Conservation (phyloP, 2,888 invertebrate species). For the Copidosoma aretas region DNA sequence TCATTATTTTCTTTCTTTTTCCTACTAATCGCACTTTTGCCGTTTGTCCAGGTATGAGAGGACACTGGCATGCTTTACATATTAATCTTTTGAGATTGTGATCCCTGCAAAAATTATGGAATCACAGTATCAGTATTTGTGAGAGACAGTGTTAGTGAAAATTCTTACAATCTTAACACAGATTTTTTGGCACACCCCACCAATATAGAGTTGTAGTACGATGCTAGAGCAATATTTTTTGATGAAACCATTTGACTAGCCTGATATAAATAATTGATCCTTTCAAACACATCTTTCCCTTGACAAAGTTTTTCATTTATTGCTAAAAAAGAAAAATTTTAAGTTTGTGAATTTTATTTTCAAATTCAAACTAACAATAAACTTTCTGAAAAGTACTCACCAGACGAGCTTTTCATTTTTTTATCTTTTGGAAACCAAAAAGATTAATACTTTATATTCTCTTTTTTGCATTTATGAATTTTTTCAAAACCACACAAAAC, state of each 20-base stretch:
- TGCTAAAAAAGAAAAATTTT: slow-evolving; percentile 20
- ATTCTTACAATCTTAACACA: slow-evolving; percentile 67
- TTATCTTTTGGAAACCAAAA: background rate
- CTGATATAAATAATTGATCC: slow-evolving; percentile 74
- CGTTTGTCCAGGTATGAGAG: slow-evolving; percentile 65
- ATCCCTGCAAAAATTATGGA: slow-evolving; percentile 62
- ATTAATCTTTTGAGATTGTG: slow-evolving; percentile 69
- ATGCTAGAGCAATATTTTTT: slow-evolving; percentile 62
- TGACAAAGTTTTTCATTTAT: slow-evolving; percentile 65
- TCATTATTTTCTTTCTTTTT: slow-evolving; percentile 62
- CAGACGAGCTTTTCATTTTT: slow-evolving; percentile 37
- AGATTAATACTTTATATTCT: background rate
- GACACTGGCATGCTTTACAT: slow-evolving; percentile 68
- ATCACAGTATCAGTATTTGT: slow-evolving; percentile 6
- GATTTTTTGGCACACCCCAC: slow-evolving; percentile 68
- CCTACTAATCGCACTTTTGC: slow-evolving; percentile 65
- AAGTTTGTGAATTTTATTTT: background rate
- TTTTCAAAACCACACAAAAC: too few species aligned
- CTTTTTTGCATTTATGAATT: too few species aligned
- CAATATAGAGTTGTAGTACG: slow-evolving; percentile 67
- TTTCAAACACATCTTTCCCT: slow-evolving; percentile 73
- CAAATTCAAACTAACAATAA: background rate
- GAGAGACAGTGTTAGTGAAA: too few species aligned
- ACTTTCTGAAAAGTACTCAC: slow-evolving; percentile 22
- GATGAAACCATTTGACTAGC: slow-evolving; percentile 65